Base-by-base conservation (phyloP, 2,888 invertebrate genomes). In the Drosophila bunnanda region DNA sequence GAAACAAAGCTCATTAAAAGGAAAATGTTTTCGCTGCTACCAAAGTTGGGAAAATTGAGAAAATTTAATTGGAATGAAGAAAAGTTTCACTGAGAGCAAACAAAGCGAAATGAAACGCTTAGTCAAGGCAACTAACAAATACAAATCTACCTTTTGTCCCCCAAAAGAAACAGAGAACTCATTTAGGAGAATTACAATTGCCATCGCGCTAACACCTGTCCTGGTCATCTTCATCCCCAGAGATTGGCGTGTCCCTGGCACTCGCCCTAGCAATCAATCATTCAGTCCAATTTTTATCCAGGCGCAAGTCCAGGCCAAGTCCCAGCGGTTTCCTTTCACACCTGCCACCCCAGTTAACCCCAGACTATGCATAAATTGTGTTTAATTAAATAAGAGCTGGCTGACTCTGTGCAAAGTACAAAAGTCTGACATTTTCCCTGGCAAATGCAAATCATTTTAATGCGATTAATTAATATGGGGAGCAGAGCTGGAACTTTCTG, bases 161-260 rank as follows among this genome's bases (percentile, higher is more conserved):
- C 69, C 57, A 28, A 59, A 50, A 20, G 59, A 75, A 79, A 60
- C 71, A 75, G 52, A 77, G 55, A 75, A 80, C 75, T 84, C 79
- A 79, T 87, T 81, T 75, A 43, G 75, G 73, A 69, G 69, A 75
- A 82, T 84, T 84, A 82, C 79, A 82, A 77, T 77, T 79, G 81
- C 72, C 75, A 81, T 87, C 79, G 77, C 56, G 65, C 55, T 62
- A 73, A 75, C 88, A 84, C 82, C 82, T 28, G 53, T 52, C 39
- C 48, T 34, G 54, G 44, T 59, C 28, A 52, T 61, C 20, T 25
- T 50, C 13, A 17, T 54, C 65, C 60, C 72, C 36, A 22, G 46
- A 43, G 73, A 61, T 30, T 69, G 50, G 56, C 53, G 52, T 60
- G 58, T 55, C 15, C 58, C 30, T 39, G 55, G 57, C 20, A 17